Conservation (phyloP, 1,140 invertebrate species). For the Catajapyx aquilonaris region DNA sequence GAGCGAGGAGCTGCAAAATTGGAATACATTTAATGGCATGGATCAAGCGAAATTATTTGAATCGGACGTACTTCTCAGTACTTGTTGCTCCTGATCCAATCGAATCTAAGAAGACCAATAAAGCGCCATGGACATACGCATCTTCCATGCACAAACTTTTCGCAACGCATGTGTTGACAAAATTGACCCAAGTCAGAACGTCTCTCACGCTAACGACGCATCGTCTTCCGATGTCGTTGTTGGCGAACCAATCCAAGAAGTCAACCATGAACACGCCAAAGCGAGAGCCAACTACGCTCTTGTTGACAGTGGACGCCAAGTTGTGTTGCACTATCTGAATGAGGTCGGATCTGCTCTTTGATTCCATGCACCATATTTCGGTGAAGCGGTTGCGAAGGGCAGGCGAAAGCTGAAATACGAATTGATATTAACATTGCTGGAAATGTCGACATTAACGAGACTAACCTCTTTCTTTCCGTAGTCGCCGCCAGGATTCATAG, state of each 20-base stretch:
- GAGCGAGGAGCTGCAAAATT: neutral
- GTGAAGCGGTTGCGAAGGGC: constrained; percentile 94
- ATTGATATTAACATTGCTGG: too few species aligned
- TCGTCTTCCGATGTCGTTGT: constrained; percentile 46
- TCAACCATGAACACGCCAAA: constrained; percentile 47
- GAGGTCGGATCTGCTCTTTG: constrained; percentile 44
- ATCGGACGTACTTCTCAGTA: constrained; percentile 26
- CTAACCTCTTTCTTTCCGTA: constrained; percentile 92
- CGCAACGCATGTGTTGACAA: constrained; percentile 48
- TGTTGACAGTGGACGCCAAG: constrained; percentile 28
- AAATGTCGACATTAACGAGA: neutral
- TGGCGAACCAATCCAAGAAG: constrained; percentile 59
- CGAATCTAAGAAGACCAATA: constrained; percentile 76
- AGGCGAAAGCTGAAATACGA: constrained; percentile 59
- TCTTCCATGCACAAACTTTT: constrained; percentile 18
- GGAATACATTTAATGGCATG: too few species aligned
- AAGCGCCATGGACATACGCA: constrained; percentile 71
- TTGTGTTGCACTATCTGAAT: constrained; percentile 60
- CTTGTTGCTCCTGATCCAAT: constrained; percentile 49
- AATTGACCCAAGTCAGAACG: constrained; percentile 76
- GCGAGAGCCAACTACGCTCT: constrained; percentile 29
- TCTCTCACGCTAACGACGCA: constrained; percentile 80
- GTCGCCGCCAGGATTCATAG: constrained; percentile 99
- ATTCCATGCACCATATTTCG: constrained; percentile 90
- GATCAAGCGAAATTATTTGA: neutral